phyloP scores from a whole-genome alignment of 1,140 invertebrate species.

The Cyclina sinensis region DNA sequence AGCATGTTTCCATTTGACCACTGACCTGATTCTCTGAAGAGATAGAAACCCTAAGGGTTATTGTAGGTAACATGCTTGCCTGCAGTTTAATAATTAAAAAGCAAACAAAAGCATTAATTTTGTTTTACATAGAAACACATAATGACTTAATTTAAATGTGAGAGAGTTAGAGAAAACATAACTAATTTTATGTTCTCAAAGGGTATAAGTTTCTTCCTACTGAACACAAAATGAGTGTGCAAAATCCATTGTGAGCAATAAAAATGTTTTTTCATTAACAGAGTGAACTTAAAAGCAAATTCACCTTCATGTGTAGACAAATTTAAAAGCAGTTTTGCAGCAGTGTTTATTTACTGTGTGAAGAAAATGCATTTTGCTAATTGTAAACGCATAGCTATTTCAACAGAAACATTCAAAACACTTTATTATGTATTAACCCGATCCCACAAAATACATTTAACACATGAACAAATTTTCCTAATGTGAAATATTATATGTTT shows the following conservation, averaged over 20 bases:
- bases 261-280: neutral
- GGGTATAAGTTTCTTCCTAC: no score
- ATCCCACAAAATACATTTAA: slow-evolving; percentile 2
- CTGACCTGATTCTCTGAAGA: no score
- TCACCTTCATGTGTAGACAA: neutral
- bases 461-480: slow-evolving; percentile 24
- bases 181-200: no score
- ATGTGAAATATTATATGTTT: slow-evolving; percentile 42
- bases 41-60: no score
- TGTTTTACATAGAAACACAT: no score
- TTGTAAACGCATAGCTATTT: neutral
- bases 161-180: no score
- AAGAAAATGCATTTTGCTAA: neutral
- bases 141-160: no score
- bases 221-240: neutral
- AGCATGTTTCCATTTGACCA: no score
- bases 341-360: neutral
- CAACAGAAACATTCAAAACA: neutral
- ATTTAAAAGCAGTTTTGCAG: neutral
- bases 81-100: no score
- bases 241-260: neutral
- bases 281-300: neutral
- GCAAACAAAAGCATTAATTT: no score
- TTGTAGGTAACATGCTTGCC: no score
- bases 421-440: neutral